Evolutionary conservation across 2,888 invertebrate species (phyloP).

Genomic region (Timandra comae): DNA sequence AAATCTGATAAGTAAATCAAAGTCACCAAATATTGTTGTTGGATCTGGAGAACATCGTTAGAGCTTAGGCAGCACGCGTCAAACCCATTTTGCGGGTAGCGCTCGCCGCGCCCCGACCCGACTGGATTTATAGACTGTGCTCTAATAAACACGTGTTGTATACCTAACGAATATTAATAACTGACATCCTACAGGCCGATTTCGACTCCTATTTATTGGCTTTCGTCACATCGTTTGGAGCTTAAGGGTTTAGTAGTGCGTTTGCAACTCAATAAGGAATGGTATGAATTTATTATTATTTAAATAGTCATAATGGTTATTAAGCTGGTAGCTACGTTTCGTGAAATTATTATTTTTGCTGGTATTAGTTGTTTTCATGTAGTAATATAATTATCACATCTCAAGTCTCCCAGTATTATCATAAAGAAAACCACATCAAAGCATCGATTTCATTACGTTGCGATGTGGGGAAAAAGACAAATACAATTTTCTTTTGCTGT

Average conservation of each 20-base stretch:
- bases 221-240: slow-evolving; percentile 41
- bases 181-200: slow-evolving; percentile 49
- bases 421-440: too few species aligned
- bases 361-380: too few species aligned
- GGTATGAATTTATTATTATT: too few species aligned
- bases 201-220: slow-evolving; percentile 49
- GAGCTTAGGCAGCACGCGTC: slow-evolving; percentile 62
- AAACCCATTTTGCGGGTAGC: slow-evolving; percentile 56
- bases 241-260: slow-evolving; percentile 26
- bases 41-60: slow-evolving; percentile 59
- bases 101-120: slow-evolving; percentile 27
- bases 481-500: too few species aligned
- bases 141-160: slow-evolving; percentile 67
- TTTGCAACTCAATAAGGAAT: slow-evolving; percentile 10
- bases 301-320: too few species aligned
- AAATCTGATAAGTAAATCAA: slow-evolving; percentile 67
- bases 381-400: too few species aligned
- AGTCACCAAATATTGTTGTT: slow-evolving; percentile 50
- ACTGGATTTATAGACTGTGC: slow-evolving; percentile 52
- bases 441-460: too few species aligned
- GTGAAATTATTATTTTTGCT: too few species aligned
- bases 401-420: too few species aligned
- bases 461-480: too few species aligned
- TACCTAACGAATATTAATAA: slow-evolving; percentile 70
- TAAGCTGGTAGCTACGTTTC: too few species aligned